Evolutionary conservation across 2,888 invertebrate species (phyloP), one percentile per base, ranked within the genome.

Genomic region (Helobdella robusta): DNA sequence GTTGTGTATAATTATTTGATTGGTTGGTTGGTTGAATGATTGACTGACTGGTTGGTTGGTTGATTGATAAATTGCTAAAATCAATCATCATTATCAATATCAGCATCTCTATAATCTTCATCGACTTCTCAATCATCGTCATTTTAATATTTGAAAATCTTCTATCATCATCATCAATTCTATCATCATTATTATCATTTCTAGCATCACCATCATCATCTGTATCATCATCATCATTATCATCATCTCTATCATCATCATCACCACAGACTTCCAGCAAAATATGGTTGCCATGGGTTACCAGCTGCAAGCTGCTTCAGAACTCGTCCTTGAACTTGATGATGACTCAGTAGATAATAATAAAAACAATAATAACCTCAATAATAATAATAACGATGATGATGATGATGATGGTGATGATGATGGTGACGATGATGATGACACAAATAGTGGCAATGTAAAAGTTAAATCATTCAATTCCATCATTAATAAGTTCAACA

Each of bases 141-240:
- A 48, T 62, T n/a, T n/a, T 62, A 4, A 62, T 44, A 18, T 20
- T 23, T 23, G 48, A 25, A 8, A 48, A 11, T 23, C 36, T 15
- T 60, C 60, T 20, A 11, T n/a, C 11, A 11, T 30, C n/a, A n/a
- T n/a, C n/a, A n/a, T n/a, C n/a, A n/a, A n/a, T n/a, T n/a, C n/a
- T n/a, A n/a, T n/a, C n/a, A 28, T 30, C 59, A 36, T 59, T 20
- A 59, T 59, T 36, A 35, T 36, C 59, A 35, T 59, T 36, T 35
- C 36, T 36, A 25, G 44, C 63, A 63, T 63, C 63, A 63, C 52
- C 63, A 63, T 61, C 58, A 58, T 58, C n/a, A n/a, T n/a, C n/a
- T n/a, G n/a, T n/a, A n/a, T n/a, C n/a, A n/a, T n/a, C n/a, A n/a
- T n/a, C n/a, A n/a, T n/a, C n/a, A n/a, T n/a, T n/a, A n/a, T n/a